Conservation (phyloP, 2,797 vertebrate genomes). For the Poecilia picta region DNA sequence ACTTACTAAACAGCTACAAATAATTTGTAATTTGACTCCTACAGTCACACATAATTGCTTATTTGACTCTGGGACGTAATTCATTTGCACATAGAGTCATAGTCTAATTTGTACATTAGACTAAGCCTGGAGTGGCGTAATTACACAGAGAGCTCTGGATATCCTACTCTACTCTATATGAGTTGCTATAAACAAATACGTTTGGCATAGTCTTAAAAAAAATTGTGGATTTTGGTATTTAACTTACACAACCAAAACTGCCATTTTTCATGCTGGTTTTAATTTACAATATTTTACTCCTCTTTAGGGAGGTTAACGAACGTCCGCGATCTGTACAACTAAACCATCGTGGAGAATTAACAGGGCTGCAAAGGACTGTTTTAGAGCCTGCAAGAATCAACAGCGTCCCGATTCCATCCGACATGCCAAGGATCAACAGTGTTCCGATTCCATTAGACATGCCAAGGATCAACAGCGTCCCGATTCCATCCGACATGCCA, state of each 20-base stretch:
- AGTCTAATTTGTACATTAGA: not conserved
- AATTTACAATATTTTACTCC: constrained; percentile 14
- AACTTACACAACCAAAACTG: not conserved
- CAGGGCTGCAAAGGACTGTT: constrained; percentile 73
- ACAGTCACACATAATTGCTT: not conserved
- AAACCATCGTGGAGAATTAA: constrained; percentile 35
- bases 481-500: too few species aligned
- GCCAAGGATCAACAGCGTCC: too few species aligned
- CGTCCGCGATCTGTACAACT: constrained; percentile 9
- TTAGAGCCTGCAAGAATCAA: constrained; percentile 76
- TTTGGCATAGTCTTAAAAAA: not conserved
- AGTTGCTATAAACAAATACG: not conserved
- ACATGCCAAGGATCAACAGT: too few species aligned
- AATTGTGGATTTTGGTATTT: not conserved
- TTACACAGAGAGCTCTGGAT: not conserved
- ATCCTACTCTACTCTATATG: not conserved
- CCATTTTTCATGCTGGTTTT: constrained; percentile 1
- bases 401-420: too few species aligned
- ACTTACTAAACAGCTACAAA: too few species aligned
- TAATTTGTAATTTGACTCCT: too few species aligned
- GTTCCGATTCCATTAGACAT: too few species aligned
- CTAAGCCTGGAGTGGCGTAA: not conserved
- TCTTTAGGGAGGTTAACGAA: constrained; percentile 38
- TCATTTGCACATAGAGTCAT: not conserved
- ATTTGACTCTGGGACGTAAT: not conserved